Evolutionary conservation across 1,140 invertebrate genomes (phyloP), one percentile per base, ranked within the genome.

Genomic region (Drosophila arizonae): DNA sequence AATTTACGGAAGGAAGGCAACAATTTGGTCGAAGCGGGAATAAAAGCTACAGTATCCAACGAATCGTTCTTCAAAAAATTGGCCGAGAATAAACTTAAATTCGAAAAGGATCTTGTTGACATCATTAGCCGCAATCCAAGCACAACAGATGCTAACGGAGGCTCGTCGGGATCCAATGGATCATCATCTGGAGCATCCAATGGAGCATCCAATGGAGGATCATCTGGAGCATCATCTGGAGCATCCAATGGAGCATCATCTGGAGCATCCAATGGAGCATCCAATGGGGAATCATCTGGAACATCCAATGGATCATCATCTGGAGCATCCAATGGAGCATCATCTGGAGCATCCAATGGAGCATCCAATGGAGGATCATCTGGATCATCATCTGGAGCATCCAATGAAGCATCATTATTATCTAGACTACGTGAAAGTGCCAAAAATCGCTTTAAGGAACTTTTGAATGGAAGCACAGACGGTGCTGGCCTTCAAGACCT

Each of bases 381-480:
- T 3, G 4, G 13, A 15, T 1, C 41, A 43, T 9, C 33, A 43
- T 43, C 41, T 5, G 3, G 13, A 15, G 41, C 13, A 43, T 43
- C 41, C 3, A 8, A 15, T 15, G 21, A 17, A 17, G 17, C 0
- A 17, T 17, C 17, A 17, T 17, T 36, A 11, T 11, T 36, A 4
- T 10, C 3, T n/a, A 55, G 6, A 2, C 8, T 86, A 13, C 67
- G 61, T 1, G 8, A 57, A 2, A 28, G 46, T 0, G 58, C 64
- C 11, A 51, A 57, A 10, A 11, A 1, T 1, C 52, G 87, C 3
- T 4, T 77, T 6, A 52, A 55, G 2, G 46, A 45, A 0, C 0
- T 87, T 0, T 11, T n/a, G 5, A 17, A 57, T 13, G 39, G 51
- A 2, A 36, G 21, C 4, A 33, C 33, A 6, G 60, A 60, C 2